Evolutionary conservation across 2,113 vertebrate genomes (phyloP), one percentile per base, ranked within the genome.

Genomic region (Vanacampus margaritifer): DNA sequence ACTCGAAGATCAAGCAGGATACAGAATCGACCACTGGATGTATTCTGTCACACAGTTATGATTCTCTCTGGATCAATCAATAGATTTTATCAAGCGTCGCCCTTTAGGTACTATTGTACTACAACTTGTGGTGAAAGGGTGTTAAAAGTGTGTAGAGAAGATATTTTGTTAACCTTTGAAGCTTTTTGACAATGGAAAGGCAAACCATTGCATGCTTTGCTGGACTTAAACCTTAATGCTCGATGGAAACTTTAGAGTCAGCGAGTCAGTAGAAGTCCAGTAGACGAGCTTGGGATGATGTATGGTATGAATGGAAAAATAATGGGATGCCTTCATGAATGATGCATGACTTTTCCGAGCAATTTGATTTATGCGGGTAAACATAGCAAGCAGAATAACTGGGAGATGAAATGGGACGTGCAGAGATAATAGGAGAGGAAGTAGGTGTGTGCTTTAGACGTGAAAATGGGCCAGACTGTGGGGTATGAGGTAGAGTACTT

Each of bases 331-430:
- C 54, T 71, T 58, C 59, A 81, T 87, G 73, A 83, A 82, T 80
- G 75, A 87, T 82, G 79, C 26, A 78, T 9, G 21, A 65, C 67
- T 62, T 68, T 73, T 76, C 73, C 0, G 3, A 57, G 43, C 60
- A 72, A 61, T 73, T 78, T 62, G 67, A 87, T 83, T n/a, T 75
- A 69, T 74, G 64, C 70, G 74, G 79, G 78, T 84, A 75, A 86
- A 84, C 70, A 79, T 54, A 37, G 23, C 8, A 67, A 68, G 67
- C 72, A 63, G 43, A 54, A 65, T 23, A 62, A 75, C 51, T 43
- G 32, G 57, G 67, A 48, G 67, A 68, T 64, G 64, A 66, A 68
- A 72, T 60, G 58, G 35, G 41, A 57, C 1, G 53, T 23, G 19
- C 0, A 14, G 14, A 16, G 59, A 41, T 23, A 35, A 57, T 23